Base-by-base conservation (phyloP, 37 sponge, comb jelly and placozoan species). In the Bolinopsis microptera region DNA sequence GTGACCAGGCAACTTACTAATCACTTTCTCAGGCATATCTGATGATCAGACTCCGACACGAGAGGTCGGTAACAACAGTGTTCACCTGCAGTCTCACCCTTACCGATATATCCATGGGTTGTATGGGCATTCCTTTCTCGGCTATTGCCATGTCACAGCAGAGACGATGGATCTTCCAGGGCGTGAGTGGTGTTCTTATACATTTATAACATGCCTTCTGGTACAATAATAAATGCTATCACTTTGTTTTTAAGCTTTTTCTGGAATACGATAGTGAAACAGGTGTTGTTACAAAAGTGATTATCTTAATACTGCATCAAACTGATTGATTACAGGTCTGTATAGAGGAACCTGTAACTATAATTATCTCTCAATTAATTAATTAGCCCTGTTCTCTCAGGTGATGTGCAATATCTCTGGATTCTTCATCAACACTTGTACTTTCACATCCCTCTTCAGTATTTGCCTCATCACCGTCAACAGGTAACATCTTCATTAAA, bases 321-420 rank as follows among this genome's bases (percentile, higher is more conserved):
- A n/a, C n/a, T n/a, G n/a, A n/a, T n/a, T n/a, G n/a, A n/a, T n/a
- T n/a, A n/a, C n/a, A n/a, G n/a, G n/a, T n/a, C n/a, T n/a, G n/a
- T n/a, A n/a, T n/a, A n/a, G n/a, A n/a, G n/a, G n/a, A n/a, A n/a
- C n/a, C n/a, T n/a, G n/a, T n/a, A n/a, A n/a, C n/a, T n/a, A n/a
- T n/a, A n/a, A n/a, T n/a, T n/a, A n/a, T n/a, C n/a, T n/a, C n/a
- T n/a, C n/a, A n/a, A n/a, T n/a, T n/a, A n/a, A n/a, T n/a, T n/a
- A n/a, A n/a, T n/a, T n/a, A n/a, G n/a, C n/a, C 61, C 61, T 48
- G 61, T 1, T 77, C 1, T 77, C 33, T 35, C 80, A 77, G 80
- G 80, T 77, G 35, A 77, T 77, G 80, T 77, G 80, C 36, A 77
- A 77, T 18, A 77, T 77, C 3, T 77, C 80, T 36, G 80, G 80